These are phyloP conservation scores for Thaumatotibia leucotreta DNA, from an alignment of 1,140 invertebrate species.

Conservation along the genomic window DNA sequence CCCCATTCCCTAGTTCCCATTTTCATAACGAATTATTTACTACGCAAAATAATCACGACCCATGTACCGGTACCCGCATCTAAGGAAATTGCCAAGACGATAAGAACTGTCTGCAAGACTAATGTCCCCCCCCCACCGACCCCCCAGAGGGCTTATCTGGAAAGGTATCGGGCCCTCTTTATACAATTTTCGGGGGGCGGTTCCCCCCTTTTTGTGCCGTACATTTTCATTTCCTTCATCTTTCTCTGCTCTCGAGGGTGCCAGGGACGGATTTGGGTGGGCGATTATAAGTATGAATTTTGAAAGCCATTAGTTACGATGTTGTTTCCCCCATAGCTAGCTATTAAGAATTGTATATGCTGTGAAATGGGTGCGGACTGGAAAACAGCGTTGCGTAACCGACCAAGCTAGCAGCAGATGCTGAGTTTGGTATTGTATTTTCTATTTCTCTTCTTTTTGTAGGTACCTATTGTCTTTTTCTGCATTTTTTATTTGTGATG, in stretches of 20 bases:
- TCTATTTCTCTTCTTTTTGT: too few relatives aligned
- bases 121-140: constrained; percentile 46
- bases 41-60: not conserved
- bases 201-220: constrained; percentile 70
- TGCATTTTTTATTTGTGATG: too few relatives aligned
- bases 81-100: constrained; percentile 58
- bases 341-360: too few relatives aligned
- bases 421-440: too few relatives aligned
- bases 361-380: too few relatives aligned
- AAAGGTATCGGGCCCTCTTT: constrained; percentile 65
- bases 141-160: constrained; percentile 59
- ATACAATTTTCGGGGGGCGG: constrained; percentile 64
- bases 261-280: constrained; percentile 41
- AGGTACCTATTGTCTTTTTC: too few relatives aligned
- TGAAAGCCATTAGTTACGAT: too few relatives aligned
- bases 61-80: constrained; percentile 37
- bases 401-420: too few relatives aligned
- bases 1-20: too few relatives aligned
- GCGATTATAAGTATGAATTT: not conserved
- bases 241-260: constrained; percentile 64
- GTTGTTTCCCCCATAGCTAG: too few relatives aligned
- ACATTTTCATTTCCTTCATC: constrained; percentile 76
- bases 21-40: too few relatives aligned
- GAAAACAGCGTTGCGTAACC: too few relatives aligned
- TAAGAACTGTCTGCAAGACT: constrained; percentile 67